Base-by-base conservation (phyloP, 2,797 vertebrate species). In the Chiroxiphia lanceolata region DNA sequence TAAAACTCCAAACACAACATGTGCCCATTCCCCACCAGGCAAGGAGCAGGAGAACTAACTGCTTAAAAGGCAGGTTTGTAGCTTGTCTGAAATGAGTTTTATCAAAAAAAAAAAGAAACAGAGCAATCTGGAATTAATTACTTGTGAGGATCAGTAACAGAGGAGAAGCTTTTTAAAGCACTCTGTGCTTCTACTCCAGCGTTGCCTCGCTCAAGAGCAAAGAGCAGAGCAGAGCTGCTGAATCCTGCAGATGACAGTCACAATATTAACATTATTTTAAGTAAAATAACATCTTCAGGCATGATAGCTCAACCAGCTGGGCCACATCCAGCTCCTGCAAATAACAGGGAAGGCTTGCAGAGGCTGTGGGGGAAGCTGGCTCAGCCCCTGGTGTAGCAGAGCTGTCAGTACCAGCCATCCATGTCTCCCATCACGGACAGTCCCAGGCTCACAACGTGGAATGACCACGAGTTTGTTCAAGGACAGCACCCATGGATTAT, bases 401-500 rank as follows among this genome's bases (percentile, higher is more conserved):
- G 67, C 60, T 34, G 0, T 9, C 47, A 13, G 53, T 3, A 22
- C 34, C 48, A 76, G 10, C 51, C 82, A 13, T 10, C 64, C 10
- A 0, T 5, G 12, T 13, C 63, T 27, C 15, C 64, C 3, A 0
- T 3, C 48, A 8, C 0, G 0, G 54, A 13, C 38, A 70, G 42
- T 13, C 83, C 78, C 50, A 40, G 1, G 5, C 4, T 26, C 36
- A 10, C 53, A 21, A 17, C 1, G 7, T 4, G 29, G n/a, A 67
- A 40, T 0, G 9, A 48, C 60, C 25, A 3, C 0, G 5, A 33
- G 44, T 54, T 77, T 20, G 33, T 3, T 53, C 11, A 18, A 45
- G n/a, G 34, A 14, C 0, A 1, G 9, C 0, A 29, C 42, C 36
- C 0, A 0, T 5, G 53, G 36, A 36, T 77, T 76, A 17, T 15